Evolutionary conservation across 2,888 invertebrate genomes (phyloP), one percentile per base, ranked within the genome.

Genomic region (Nasonovia ribisnigri): DNA sequence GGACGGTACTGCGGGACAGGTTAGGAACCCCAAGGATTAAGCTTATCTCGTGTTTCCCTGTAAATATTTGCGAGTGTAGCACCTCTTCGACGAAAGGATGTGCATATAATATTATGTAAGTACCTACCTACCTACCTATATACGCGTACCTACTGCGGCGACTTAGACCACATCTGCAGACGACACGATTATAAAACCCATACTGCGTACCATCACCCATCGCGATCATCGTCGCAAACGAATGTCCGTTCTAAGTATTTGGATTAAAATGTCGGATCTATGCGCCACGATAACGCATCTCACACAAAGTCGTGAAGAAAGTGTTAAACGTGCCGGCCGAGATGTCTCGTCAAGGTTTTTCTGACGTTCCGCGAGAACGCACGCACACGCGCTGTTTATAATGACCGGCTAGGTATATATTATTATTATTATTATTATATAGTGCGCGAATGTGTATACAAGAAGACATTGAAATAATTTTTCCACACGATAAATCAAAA

Each of bases 391-490:
- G 86, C 54, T 42, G n/a, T 89, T 46, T 60, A 60, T 60, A 77
- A 77, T 77, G 36, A 77, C 77, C 77, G 77, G 36, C 36, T 77
- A 77, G 77, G 29, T 29, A 43, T 43, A 51, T 16, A 16, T 51
- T 29, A n/a, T n/a, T n/a, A n/a, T n/a, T n/a, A n/a, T n/a, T 89
- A 60, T 60, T 51, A 88, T 88, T 88, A 88, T 36, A 16, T 60
- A 89, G n/a, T 8, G n/a, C 84, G 54, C 11, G 84, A 54, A 77
- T 77, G 36, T 77, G 36, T 36, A 77, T 60, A 67, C n/a, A n/a
- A 90, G 29, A 91, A 91, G 54, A 91, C 84, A 43, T 84, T n/a
- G 84, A 91, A 84, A 91, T 84, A 57, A 46, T 86, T 86, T 91
- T 91, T 90, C 43, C 84, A 29, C 57, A 36, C 24, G 36, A 87